Conservation (phyloP, 1,140 invertebrate genomes). For the Physella acuta region DNA sequence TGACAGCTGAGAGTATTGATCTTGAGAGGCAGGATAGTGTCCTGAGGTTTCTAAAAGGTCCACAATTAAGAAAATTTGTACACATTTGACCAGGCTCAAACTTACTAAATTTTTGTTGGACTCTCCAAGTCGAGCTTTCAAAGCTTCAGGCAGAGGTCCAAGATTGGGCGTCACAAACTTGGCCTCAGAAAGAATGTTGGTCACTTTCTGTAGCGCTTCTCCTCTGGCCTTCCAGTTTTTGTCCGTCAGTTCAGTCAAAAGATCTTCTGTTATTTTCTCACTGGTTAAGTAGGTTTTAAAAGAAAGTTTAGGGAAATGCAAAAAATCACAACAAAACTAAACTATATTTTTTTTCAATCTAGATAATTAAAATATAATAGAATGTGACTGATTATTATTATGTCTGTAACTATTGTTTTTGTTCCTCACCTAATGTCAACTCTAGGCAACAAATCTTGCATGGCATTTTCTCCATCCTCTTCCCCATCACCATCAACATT, state of each 20-base stretch:
- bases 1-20: not conserved
- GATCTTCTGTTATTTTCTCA: constrained; percentile 77
- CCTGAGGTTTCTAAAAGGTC: not conserved
- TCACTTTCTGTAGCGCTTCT: constrained; percentile 80
- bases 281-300: no score
- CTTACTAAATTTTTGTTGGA: constrained; percentile 83
- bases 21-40: not conserved
- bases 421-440: constrained; percentile 74
- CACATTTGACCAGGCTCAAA: not conserved
- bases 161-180: constrained; percentile 80
- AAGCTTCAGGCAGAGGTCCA: constrained; percentile 77
- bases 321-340: constrained; percentile 1
- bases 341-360: no score
- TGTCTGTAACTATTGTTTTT: no score
- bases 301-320: no score
- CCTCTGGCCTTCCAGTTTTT: constrained; percentile 93
- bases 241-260: constrained; percentile 81
- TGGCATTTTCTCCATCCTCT: constrained; percentile 64
- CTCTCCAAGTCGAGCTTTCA: constrained; percentile 77
- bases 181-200: constrained; percentile 70
- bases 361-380: no score
- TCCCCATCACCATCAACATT: constrained; percentile 54
- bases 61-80: not conserved
- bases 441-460: constrained; percentile 72
- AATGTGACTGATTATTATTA: no score